These are phyloP conservation scores for Lophius piscatorius DNA, from an alignment of 2,113 vertebrate species.

Conservation along the genomic window DNA sequence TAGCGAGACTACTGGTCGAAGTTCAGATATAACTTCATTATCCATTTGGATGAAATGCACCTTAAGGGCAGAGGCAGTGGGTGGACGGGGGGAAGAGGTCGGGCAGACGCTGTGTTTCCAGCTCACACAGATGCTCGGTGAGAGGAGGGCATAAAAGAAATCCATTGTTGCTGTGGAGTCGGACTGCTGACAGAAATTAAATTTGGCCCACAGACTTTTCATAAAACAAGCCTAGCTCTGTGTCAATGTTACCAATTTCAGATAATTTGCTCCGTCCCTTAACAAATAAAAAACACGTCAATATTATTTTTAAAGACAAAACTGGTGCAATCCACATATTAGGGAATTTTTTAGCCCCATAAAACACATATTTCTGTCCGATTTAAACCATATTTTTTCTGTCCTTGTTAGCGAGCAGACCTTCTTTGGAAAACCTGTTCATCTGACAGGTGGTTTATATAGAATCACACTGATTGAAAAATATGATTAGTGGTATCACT, in stretches of 20 bases:
- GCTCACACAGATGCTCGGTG: constrained; percentile 65
- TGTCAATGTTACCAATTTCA: constrained; percentile 69
- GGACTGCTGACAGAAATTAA: constrained; percentile 81
- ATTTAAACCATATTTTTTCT: too few relatives aligned
- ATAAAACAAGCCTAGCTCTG: constrained; percentile 74
- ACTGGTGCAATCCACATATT: too few relatives aligned
- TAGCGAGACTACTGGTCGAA: constrained; percentile 90
- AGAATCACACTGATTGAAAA: too few relatives aligned
- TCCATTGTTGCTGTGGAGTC: constrained; percentile 77
- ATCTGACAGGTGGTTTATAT: too few relatives aligned
- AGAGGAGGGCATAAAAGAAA: constrained; percentile 75
- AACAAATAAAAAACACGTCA: background rate
- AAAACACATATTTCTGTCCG: too few relatives aligned
- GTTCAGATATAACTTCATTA: constrained; percentile 93
- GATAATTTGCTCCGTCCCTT: constrained; percentile 33
- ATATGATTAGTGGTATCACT: too few relatives aligned
- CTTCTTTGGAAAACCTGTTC: too few relatives aligned
- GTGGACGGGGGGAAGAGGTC: constrained; percentile 46
- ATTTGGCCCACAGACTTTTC: constrained; percentile 81
- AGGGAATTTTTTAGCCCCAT: too few relatives aligned
- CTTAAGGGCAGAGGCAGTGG: constrained; percentile 75
- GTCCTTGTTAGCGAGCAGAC: too few relatives aligned
- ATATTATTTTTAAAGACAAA: background rate
- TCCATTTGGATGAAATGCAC: constrained; percentile 93
- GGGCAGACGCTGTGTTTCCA: constrained; percentile 51